phyloP scores from a whole-genome alignment of 1,140 invertebrate species.

The Papilio aristodemus region DNA sequence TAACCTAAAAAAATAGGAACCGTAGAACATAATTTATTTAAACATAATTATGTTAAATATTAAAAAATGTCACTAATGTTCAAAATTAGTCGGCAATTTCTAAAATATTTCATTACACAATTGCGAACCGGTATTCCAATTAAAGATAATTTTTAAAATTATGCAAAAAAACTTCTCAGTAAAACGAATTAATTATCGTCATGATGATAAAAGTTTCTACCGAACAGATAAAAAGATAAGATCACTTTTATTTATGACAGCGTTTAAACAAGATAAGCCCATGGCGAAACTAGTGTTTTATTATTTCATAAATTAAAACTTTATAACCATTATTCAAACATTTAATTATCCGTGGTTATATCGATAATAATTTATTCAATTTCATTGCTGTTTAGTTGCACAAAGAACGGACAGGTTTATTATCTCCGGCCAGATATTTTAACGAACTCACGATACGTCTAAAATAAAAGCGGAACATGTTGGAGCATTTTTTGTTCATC shows the following conservation, averaged over 20 bases:
- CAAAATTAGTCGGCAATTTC: no score
- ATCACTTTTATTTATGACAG: constrained; percentile 20
- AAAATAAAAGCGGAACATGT: constrained; percentile 74
- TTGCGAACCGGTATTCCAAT: background rate
- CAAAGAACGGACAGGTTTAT: constrained; percentile 67
- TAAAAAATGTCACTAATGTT: no score
- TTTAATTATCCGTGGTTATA: constrained; percentile 49
- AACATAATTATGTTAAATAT: no score
- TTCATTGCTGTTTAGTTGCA: constrained; percentile 61
- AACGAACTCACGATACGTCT: constrained; percentile 69
- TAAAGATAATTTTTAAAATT: background rate
- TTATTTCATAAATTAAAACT: constrained; percentile 41
- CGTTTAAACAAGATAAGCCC: constrained; percentile 26
- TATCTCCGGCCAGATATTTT: constrained; percentile 73
- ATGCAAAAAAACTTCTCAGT: constrained; percentile 2
- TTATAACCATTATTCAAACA: constrained; percentile 44
- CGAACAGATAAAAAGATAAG: constrained; percentile 19
- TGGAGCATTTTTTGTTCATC: constrained; percentile 71
- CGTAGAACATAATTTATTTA: no score
- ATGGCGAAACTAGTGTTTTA: constrained; percentile 36
- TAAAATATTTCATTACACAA: no score
- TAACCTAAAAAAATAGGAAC: no score
- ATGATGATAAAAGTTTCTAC: constrained; percentile 14
- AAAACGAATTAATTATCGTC: constrained; percentile 10
- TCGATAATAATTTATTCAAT: constrained; percentile 58